Percentiles rank a stretch among this genome's conserved stretches.
phyloP scores from a whole-genome alignment of 2,113 vertebrate species.

The Rutilus rutilus region DNA sequence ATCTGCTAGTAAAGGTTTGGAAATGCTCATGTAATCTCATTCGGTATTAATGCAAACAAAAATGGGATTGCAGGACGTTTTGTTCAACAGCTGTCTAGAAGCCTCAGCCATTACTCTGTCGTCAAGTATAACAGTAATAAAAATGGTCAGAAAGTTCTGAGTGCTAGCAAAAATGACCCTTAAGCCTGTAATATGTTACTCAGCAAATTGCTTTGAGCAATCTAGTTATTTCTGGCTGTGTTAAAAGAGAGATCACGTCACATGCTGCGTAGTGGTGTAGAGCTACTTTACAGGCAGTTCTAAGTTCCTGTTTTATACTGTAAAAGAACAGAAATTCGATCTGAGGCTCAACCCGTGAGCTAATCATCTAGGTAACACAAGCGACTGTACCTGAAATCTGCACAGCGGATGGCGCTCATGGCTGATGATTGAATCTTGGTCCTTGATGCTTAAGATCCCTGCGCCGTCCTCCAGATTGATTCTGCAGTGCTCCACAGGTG shows the following conservation, averaged over 20 bases:
- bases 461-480: slow-evolving; percentile 65
- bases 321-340: slow-evolving; percentile 34
- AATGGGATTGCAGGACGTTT: neutral
- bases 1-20: neutral
- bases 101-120: neutral
- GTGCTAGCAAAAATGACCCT: neutral
- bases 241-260: neutral
- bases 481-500: slow-evolving; percentile 62
- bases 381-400: slow-evolving; percentile 18
- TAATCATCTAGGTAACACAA: slow-evolving; percentile 42
- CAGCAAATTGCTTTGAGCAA: slow-evolving; percentile 7
- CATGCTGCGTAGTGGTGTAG: neutral
- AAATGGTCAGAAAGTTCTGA: neutral
- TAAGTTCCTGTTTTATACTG: slow-evolving; percentile 41
- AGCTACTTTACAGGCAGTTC: neutral
- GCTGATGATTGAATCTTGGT: slow-evolving; percentile 56
- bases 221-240: neutral
- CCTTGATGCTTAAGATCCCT: slow-evolving; percentile 58
- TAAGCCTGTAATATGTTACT: neutral
- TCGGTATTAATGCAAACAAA: slow-evolving; percentile 9
- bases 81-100: neutral
- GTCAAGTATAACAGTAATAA: neutral
- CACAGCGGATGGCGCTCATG: slow-evolving; percentile 11
- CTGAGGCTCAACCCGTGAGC: slow-evolving; percentile 6
- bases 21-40: slow-evolving; percentile 10